Base-by-base conservation (phyloP, 2,797 vertebrate genomes). In the Siniperca scherzeri region DNA sequence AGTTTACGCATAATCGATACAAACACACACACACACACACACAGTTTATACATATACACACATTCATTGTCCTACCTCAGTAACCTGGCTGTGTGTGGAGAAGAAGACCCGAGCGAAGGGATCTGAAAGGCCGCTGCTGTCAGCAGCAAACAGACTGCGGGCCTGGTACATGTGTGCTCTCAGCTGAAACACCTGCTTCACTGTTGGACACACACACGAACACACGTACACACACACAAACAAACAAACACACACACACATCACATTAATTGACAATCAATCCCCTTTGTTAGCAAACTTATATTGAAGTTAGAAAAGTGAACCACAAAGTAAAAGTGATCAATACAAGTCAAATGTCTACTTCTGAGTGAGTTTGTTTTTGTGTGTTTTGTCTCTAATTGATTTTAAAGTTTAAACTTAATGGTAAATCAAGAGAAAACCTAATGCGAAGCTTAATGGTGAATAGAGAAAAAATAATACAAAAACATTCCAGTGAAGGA, bases 141-240 rank as follows among this genome's bases (percentile, higher is more conserved):
- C 98, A 0, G 98, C 98, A 0, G 98, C 98, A 64, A 99, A 99
- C 82, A 99, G 90, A 69, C 98, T 99, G 71, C 98, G 96, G 61
- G 98, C 98, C 88, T 99, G 98, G 95, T 99, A 99, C 98, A 99
- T 99, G 95, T 99, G 98, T 1, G 96, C 97, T 66, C 98, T 95
- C 80, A 99, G 95, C 96, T 99, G 98, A 94, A 99, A 99, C 25
- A 97, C 96, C 89, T 99, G 98, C 81, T 99, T 99, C 96, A 98
- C 98, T 99, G 95, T 82, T 44, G 48, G 30, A 65, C n/a, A 83
- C 50, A 85, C 79, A 68, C 27, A 52, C 55, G 44, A 14, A 56
- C 7, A 59, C 22, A 70, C 57, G 69, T 22, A 56, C 48, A 64
- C 57, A 68, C 53, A 67, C 56, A 62, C 57, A 86, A 60, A 70